Conservation (phyloP, 2,113 vertebrate genomes). For the Eurystomus gularis region DNA sequence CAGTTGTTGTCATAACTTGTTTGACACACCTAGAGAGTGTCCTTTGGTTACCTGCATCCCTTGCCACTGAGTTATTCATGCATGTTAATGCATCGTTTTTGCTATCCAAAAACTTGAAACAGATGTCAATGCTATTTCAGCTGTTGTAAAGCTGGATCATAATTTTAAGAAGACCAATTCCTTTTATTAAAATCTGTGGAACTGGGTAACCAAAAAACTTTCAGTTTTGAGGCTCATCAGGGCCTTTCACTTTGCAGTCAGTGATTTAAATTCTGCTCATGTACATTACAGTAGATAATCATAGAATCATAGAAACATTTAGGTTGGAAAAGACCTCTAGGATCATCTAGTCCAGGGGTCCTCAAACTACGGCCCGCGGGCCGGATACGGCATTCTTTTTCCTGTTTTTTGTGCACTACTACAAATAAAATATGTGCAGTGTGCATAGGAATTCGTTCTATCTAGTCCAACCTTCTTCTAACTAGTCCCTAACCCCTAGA, state of each 20-base stretch:
- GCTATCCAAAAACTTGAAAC: not conserved
- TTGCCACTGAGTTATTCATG: not conserved
- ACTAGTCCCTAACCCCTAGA: too few species aligned
- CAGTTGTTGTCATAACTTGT: not conserved
- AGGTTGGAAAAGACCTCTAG: too few species aligned
- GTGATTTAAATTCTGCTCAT: not conserved
- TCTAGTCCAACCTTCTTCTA: too few species aligned
- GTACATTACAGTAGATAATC: not conserved
- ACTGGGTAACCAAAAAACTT: not conserved
- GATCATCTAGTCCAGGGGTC: too few species aligned
- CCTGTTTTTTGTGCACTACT: too few species aligned
- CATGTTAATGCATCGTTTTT: not conserved
- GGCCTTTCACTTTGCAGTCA: not conserved
- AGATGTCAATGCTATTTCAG: not conserved
- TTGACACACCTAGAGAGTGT: constrained; percentile 23
- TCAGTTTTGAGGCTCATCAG: not conserved
- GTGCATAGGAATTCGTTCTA: too few species aligned
- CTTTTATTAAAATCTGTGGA: not conserved
- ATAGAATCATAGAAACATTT: too few species aligned
- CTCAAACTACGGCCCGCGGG: too few species aligned
- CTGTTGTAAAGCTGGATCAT: not conserved
- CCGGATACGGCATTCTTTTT: too few species aligned
- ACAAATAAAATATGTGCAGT: too few species aligned
- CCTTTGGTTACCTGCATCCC: not conserved
- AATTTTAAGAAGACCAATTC: not conserved